These are phyloP conservation scores for Drosophila robusta DNA, from an alignment of 2,888 invertebrate genomes.

Conservation along the genomic window DNA sequence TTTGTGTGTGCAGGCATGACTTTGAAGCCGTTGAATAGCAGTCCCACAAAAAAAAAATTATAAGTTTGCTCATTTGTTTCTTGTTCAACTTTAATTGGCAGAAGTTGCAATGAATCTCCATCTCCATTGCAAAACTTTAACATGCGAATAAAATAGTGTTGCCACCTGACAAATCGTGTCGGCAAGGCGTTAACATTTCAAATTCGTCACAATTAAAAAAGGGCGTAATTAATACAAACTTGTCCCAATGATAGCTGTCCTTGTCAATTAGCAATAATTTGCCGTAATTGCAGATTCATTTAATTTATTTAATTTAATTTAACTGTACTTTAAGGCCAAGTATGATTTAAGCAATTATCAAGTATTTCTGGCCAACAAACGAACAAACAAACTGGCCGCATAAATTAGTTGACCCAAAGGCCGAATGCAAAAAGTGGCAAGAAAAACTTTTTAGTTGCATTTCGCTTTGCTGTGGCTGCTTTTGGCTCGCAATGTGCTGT, in stretches of 20 bases:
- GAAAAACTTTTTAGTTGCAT: conserved; percentile 61
- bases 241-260: neutral
- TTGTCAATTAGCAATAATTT: neutral
- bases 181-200: no score
- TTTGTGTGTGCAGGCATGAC: neutral
- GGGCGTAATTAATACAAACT: no score
- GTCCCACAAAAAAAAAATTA: no score
- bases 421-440: conserved; percentile 42
- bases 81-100: neutral
- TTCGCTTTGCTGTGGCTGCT: conserved; percentile 63
- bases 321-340: conserved; percentile 3
- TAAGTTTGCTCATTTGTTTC: neutral
- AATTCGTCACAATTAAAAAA: no score
- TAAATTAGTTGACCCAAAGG: conserved; percentile 60
- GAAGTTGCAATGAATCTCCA: no score
- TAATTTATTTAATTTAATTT: conserved; percentile 42
- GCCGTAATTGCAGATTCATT: conserved; percentile 26
- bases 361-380: conserved; percentile 23
- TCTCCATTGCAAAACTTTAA: neutral
- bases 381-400: conserved; percentile 51
- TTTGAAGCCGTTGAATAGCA: no score
- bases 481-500: conserved; percentile 13
- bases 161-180: neutral
- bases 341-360: conserved; percentile 45
- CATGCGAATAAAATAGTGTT: neutral